These are phyloP conservation scores for Idris sp. DNA, from an alignment of 1,140 invertebrate genomes.

Conservation along the genomic window DNA sequence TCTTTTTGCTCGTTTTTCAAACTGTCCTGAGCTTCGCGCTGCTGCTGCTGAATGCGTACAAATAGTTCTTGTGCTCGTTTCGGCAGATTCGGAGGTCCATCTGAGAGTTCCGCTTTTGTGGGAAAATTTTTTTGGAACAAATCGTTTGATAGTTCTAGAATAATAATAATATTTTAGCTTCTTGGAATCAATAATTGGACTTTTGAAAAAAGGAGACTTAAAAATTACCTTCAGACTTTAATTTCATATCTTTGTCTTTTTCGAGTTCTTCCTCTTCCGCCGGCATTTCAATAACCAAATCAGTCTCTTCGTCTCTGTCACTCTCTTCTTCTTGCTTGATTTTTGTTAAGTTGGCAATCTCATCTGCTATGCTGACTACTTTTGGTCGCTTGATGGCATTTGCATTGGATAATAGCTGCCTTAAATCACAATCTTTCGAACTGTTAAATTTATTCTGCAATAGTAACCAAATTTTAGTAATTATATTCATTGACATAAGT, in stretches of 20 bases:
- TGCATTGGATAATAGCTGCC: slow-evolving; percentile 67
- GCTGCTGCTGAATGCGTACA: slow-evolving; percentile 83
- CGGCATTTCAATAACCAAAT: slow-evolving; percentile 74
- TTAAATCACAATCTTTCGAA: slow-evolving; percentile 70
- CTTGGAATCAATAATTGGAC: too few species aligned
- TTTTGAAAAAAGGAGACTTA: too few species aligned
- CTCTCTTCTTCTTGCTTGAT: slow-evolving; percentile 75
- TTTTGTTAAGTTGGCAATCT: slow-evolving; percentile 69
- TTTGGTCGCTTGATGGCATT: slow-evolving; percentile 64
- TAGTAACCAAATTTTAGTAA: too few species aligned
- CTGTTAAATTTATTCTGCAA: slow-evolving; percentile 61
- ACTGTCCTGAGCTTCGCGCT: slow-evolving; percentile 79
- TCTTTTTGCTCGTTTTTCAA: slow-evolving; percentile 78
- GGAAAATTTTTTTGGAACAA: too few species aligned
- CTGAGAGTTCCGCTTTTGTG: slow-evolving; percentile 42
- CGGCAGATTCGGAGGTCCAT: slow-evolving; percentile 80
- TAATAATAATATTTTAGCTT: too few species aligned
- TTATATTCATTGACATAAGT: too few species aligned
- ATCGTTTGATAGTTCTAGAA: too few species aligned
- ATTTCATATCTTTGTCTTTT: slow-evolving; percentile 59
- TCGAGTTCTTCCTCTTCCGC: slow-evolving; percentile 70
- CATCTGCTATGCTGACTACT: slow-evolving; percentile 71
- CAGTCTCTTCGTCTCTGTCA: slow-evolving; percentile 74
- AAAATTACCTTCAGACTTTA: slow-evolving; percentile 42
- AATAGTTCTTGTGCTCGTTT: slow-evolving; percentile 84